Evolutionary conservation across 2,113 vertebrate genomes (phyloP).

Genomic region (Motacilla alba): DNA sequence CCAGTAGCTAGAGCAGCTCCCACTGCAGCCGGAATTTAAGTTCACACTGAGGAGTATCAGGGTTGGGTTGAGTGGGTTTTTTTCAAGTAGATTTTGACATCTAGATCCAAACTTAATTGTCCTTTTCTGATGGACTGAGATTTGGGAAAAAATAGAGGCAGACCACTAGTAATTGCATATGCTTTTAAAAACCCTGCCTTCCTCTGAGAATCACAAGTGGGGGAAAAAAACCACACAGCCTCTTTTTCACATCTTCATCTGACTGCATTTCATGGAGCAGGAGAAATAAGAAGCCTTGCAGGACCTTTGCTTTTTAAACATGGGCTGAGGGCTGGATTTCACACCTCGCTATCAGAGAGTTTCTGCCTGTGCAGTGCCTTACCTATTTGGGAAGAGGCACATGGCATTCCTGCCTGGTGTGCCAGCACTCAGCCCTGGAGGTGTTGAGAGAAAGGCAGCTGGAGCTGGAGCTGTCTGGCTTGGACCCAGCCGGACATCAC

Average conservation of each 20-base stretch:
- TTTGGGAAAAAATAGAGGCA: background rate
- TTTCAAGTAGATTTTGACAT: background rate
- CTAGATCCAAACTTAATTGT: background rate
- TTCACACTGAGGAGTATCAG: background rate
- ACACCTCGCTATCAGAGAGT: background rate
- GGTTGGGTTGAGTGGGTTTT: background rate
- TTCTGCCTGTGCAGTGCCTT: background rate
- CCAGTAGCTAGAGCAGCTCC: background rate
- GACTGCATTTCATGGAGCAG: background rate
- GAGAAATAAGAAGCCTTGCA: background rate
- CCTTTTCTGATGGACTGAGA: background rate
- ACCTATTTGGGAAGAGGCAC: background rate
- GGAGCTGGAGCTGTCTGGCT: background rate
- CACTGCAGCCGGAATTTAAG: background rate
- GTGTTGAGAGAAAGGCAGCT: background rate
- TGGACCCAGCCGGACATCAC: background rate
- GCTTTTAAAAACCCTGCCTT: background rate
- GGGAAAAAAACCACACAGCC: accelerated
- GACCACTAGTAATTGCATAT: background rate
- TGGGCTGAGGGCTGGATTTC: background rate
- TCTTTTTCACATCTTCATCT: background rate
- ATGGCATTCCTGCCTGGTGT: background rate
- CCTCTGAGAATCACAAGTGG: background rate
- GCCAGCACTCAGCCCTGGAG: background rate
- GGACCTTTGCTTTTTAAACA: background rate